Evolutionary conservation across 2,888 invertebrate species (phyloP).

Genomic region (Heliconius ethilla): DNA sequence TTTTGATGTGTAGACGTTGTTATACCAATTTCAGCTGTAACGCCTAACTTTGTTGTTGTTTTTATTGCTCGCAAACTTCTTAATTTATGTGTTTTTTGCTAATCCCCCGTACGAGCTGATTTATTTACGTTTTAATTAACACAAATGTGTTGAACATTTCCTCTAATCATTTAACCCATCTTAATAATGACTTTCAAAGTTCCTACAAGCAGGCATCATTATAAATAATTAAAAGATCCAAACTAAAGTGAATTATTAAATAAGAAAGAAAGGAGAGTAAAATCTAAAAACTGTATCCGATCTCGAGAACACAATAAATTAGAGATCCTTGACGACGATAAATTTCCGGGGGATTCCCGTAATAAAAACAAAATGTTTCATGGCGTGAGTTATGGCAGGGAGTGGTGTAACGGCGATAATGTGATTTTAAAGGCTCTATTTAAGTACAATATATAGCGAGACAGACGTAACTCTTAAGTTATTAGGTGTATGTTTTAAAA

Average conservation of each 20-base stretch:
- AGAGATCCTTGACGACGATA: conserved; percentile 51
- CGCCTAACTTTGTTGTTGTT: conserved; percentile 39
- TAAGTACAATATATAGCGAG: conserved; percentile 21
- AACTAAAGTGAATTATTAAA: background rate
- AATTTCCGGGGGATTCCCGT: conserved; percentile 56
- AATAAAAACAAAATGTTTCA: conserved; percentile 51
- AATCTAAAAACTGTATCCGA: conserved; percentile 16
- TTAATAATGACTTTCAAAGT: background rate
- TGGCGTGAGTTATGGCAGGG: conserved; percentile 58
- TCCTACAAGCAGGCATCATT: background rate
- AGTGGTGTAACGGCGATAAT: conserved; percentile 43
- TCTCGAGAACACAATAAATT: conserved; percentile 44
- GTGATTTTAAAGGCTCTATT: conserved; percentile 35
- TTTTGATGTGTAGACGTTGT: conserved; percentile 32
- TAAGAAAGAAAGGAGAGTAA: background rate
- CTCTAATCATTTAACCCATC: conserved; percentile 1
- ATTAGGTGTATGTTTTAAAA: background rate
- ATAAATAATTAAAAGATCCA: no score
- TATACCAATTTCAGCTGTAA: conserved; percentile 35
- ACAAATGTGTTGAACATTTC: background rate
- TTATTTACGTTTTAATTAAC: conserved; percentile 37
- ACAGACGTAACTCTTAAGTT: background rate
- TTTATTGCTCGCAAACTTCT: conserved; percentile 36
- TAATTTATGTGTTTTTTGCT: conserved; percentile 40
- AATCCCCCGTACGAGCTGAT: conserved; percentile 29